These are phyloP conservation scores for Deilephila porcellus DNA, from an alignment of 2,888 invertebrate genomes.

Conservation along the genomic window DNA sequence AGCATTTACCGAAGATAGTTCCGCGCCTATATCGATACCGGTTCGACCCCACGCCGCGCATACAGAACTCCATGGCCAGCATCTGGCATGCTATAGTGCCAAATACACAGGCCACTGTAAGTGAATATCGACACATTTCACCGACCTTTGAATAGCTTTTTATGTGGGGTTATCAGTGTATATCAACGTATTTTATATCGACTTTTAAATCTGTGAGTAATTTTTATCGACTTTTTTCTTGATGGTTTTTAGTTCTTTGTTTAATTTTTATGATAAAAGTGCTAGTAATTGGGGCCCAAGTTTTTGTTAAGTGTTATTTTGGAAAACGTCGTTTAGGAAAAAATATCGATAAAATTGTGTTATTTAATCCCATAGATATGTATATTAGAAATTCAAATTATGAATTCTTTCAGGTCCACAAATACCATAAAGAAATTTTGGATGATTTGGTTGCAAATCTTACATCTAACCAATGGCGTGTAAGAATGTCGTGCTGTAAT, in stretches of 20 bases:
- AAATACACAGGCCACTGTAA: constrained; percentile 92
- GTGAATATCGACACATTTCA: constrained; percentile 37
- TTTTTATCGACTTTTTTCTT: background rate
- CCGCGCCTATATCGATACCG: constrained; percentile 94
- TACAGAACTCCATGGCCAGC: constrained; percentile 96
- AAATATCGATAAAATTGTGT: background rate
- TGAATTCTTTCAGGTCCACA: constrained; percentile 86
- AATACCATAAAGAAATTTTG: constrained; percentile 92
- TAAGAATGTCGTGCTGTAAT: constrained; percentile 95
- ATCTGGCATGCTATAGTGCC: constrained; percentile 97
- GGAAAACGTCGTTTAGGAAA: too few relatives aligned
- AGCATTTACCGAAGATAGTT: constrained; percentile 93
- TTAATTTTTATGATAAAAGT: too few relatives aligned
- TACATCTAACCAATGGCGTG: constrained; percentile 94
- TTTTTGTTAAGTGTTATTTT: too few relatives aligned
- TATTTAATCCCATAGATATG: background rate
- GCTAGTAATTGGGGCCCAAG: too few relatives aligned
- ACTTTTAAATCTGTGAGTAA: background rate
- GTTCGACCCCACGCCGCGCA: constrained; percentile 96
- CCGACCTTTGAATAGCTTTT: too few relatives aligned
- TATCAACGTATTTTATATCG: background rate
- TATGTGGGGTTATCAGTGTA: too few relatives aligned
- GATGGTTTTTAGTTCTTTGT: too few relatives aligned
- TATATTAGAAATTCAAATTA: background rate
- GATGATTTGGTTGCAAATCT: constrained; percentile 92